Conservation (phyloP, 1,140 invertebrate species). For the Drosophila mojavensis region DNA sequence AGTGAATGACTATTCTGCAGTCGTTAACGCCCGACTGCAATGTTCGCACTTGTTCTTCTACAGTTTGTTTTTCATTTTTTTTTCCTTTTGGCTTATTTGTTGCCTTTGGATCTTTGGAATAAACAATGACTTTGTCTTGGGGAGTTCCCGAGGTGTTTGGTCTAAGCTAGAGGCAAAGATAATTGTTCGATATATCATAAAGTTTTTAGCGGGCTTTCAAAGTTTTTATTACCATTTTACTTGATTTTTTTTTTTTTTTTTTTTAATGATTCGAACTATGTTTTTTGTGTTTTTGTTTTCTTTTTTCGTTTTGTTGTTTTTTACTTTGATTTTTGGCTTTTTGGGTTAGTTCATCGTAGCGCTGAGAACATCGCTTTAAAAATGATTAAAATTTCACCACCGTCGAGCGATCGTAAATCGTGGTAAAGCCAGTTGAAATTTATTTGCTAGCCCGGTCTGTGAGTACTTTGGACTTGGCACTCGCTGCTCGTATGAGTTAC, state of each 20-base stretch:
- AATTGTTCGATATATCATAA: slow-evolving; percentile 14
- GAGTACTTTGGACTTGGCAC: slow-evolving; percentile 21
- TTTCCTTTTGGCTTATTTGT: no score
- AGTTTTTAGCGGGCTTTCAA: background rate
- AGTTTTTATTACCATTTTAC: no score
- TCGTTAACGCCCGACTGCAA: no score
- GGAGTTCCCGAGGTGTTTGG: background rate
- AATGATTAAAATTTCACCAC: slow-evolving; percentile 34
- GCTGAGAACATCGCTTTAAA: slow-evolving; percentile 43
- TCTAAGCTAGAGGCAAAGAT: slow-evolving; percentile 21
- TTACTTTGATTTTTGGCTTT: no score
- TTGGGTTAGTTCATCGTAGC: no score
- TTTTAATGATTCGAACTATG: no score
- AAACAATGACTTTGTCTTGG: background rate
- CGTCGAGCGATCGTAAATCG: slow-evolving; percentile 22
- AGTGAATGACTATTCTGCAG: no score
- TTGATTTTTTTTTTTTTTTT: no score
- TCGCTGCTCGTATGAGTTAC: slow-evolving; percentile 21
- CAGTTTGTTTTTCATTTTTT: no score
- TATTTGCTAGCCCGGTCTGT: background rate
- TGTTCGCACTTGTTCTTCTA: background rate
- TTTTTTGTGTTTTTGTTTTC: no score
- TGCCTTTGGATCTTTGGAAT: background rate
- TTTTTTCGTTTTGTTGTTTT: no score
- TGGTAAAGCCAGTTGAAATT: slow-evolving; percentile 5